These are phyloP conservation scores for Ceriagrion tenellum DNA, from an alignment of 2,888 invertebrate species.

Conservation along the genomic window DNA sequence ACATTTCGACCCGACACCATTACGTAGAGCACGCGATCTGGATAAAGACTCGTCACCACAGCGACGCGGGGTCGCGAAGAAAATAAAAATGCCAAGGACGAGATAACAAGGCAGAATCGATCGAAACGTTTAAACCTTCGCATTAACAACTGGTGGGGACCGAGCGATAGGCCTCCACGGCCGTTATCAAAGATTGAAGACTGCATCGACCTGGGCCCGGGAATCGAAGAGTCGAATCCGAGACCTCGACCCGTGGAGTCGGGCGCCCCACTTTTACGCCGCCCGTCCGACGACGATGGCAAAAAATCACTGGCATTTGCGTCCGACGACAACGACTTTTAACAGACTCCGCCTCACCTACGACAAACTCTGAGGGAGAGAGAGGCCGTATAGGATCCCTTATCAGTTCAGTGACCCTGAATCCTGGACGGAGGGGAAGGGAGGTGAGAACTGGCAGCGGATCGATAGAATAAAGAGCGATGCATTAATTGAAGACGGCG, in stretches of 20 bases:
- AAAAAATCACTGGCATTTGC: background rate
- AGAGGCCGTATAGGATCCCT: constrained; percentile 5
- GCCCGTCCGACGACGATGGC: background rate
- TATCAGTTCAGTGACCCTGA: constrained; percentile 32
- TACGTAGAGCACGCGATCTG: background rate
- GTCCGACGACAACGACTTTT: background rate
- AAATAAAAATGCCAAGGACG: background rate
- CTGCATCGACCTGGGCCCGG: background rate
- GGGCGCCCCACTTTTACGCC: background rate
- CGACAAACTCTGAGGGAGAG: background rate
- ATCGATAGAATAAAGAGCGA: constrained; percentile 31
- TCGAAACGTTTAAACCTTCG: background rate
- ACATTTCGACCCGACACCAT: background rate
- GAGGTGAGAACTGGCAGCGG: background rate
- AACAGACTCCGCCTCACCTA: background rate
- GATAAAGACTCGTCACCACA: background rate
- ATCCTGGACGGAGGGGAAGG: background rate
- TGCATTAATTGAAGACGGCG: constrained; percentile 19
- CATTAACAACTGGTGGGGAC: background rate
- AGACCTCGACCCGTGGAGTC: background rate
- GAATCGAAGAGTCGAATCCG: background rate
- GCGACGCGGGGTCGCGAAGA: background rate
- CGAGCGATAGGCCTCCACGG: background rate
- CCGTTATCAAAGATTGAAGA: background rate
- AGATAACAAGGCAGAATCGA: background rate